Base-by-base conservation (phyloP, 1,140 invertebrate species). In the Euborellia annulipes region DNA sequence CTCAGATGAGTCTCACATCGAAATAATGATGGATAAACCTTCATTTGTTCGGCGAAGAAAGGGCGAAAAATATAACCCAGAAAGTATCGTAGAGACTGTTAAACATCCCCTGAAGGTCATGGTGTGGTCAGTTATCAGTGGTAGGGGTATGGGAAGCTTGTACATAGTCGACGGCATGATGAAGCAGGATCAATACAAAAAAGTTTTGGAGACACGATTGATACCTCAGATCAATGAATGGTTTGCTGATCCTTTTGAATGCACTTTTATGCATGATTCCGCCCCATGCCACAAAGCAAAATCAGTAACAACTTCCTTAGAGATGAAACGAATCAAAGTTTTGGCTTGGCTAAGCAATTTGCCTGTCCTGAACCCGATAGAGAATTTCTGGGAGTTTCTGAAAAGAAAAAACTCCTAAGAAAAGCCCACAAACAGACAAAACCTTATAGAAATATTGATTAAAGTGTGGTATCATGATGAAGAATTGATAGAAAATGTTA, bases 111-210 rank as follows among this genome's bases (percentile, higher is more conserved):
- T 23, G 16, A 40, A 18, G n/a, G 45, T 52, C 9, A 51, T 47
- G 52, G 42, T 54, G 6, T 56, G 48, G 54, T 45, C 42, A 27
- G 43, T 40, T 13, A 52, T 55, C 14, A 47, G 21, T 19, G 38
- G 21, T 3, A 34, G 52, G 37, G 50, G 52, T 16, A 36, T 44
- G 22, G 46, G 55, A 16, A 50, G 44, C n/a, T 27, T 50, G 3
- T 44, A 56, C 42, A 47, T 53, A 41, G 55, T 51, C 18, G 14
- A 54, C 11, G 48, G 40, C 17, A 57, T 47, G 8, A 48, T 56
- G 52, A 43, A 39, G n/a, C 50, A 54, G 38, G 20, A 45, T 22
- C 46, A 55, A 18, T 54, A 53, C 23, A 50, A 40, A 39, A 22
- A 40, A 36, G 43, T 53, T n/a, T 36, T 53, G 36, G 7, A 50